Base-by-base conservation (phyloP, 2,888 invertebrate species). In the Coenonympha glycerion region DNA sequence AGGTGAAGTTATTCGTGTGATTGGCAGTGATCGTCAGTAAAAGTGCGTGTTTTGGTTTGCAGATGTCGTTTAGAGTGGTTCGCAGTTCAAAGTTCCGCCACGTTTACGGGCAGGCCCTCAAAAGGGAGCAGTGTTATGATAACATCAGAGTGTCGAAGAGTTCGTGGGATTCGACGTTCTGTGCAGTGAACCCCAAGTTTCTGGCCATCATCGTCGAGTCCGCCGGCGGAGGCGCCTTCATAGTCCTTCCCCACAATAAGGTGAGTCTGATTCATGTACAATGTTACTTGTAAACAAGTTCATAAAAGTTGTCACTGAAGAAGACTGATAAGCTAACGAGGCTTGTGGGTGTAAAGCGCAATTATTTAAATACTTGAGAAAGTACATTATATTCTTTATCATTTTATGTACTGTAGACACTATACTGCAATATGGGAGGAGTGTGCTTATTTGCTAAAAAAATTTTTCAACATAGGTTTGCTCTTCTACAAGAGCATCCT, bases 11-110 rank as follows among this genome's bases (percentile, higher is more conserved):
- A 68, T 71, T 76, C 55, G 57, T 62, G 68, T 69, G 64, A 68
- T 67, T 66, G 65, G 64, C 71, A 64, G 74, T 76, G 72, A 76
- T 74, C 76, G 63, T 73, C 73, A 68, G 72, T 78, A 77, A 78
- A 71, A 58, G 64, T 68, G 69, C 67, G 66, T 62, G 62, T 78
- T 79, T 78, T 81, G 73, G 69, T 75, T 88, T 87, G 68, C 83
- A 92, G 90, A 96, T 97, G 96, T 96, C 96, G 89, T 97, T 97
- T 91, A 94, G 96, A 84, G 96, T 96, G 84, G 96, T 98, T 69
- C 94, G 98, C 88, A 95, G 93, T 89, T 97, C 97, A 80, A 98
- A 98, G 90, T 98, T 98, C 90, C 95, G 98, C 81, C 98, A 98
- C 90, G 97, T 98, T 74, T 91, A 90, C 72, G 96, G 96, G 64